Base-by-base conservation (phyloP, 1,140 invertebrate genomes). In the Hycleus cichorii region DNA sequence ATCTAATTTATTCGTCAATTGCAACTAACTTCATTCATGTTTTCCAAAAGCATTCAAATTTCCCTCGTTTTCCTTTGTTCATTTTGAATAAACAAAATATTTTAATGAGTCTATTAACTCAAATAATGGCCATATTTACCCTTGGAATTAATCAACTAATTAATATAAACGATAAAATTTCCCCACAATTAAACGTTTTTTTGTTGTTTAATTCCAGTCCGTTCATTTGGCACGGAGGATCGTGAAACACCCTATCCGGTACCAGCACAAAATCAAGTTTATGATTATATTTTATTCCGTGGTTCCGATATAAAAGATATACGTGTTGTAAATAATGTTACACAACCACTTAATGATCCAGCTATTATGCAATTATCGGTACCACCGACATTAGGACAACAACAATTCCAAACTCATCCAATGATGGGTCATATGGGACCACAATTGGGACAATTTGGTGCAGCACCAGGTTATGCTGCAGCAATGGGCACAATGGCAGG, bases 241-340 rank as follows among this genome's bases (percentile, higher is more conserved):
- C 80, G 97, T 42, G 91, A 93, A 60, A 92, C 93, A 24, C 89
- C 93, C 71, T 89, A 89, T 72, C 93, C 92, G 56, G 94, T 99
- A 39, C 87, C 91, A 43, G 90, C 95, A 43, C 89, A 97, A 72
- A 94, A 93, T 79, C 95, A 98, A 77, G 87, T 99, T 39, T 99
- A 98, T 78, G 97, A 99, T 70, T 98, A 96, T 75, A 99, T 99
- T 64, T 85, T 99, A 49, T 99, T 99, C 77, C 81, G 96, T 62
- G 97, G 95, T 27, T 88, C 91, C 64, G 97, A 99, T 75, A 99
- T 99, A 69, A 99, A 99, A 78, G 97, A 99, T 75, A 93, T 99
- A 67, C 85, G 93, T 74, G 94, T 99, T 57, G 85, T 96, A 44
- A 89, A 87, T 71, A 88, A 83, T 82, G 85, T 85, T 43, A 80